phyloP scores from a whole-genome alignment of 2,797 vertebrate species.

The Megalops cyprinoides region DNA sequence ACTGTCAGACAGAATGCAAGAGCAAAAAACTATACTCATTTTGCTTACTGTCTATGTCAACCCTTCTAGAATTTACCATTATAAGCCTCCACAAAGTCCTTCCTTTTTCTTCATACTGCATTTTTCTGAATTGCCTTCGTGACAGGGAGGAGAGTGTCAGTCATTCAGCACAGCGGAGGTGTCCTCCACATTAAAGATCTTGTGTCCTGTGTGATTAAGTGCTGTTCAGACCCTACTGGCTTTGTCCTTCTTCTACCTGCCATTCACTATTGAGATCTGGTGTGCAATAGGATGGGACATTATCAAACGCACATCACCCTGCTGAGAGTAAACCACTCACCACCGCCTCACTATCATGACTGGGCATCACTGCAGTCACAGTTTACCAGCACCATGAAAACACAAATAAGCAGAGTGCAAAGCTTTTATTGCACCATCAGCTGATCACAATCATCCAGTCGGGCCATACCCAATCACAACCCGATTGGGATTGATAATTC shows the following conservation, averaged over 20 bases:
- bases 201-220: constrained; percentile 5
- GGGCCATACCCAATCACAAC: not conserved
- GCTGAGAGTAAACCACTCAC: not conserved
- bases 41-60: not conserved
- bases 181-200: not conserved
- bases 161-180: constrained; percentile 7
- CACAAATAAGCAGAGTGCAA: too few species aligned
- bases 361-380: too few species aligned
- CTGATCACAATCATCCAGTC: not conserved
- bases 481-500: not conserved
- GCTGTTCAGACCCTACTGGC: not conserved
- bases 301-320: not conserved
- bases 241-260: not conserved
- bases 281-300: not conserved
- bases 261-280: not conserved
- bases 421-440: too few species aligned
- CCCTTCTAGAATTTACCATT: not conserved
- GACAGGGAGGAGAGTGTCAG: not conserved
- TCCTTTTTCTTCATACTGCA: not conserved
- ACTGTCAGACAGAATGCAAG: not conserved
- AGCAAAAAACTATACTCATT: not conserved
- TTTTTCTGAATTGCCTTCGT: not conserved
- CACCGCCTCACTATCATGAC: not conserved
- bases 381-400: too few species aligned
- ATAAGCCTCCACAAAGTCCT: not conserved